Evolutionary conservation across 2,888 invertebrate genomes (phyloP).

Genomic region (Dryomyza anilis): DNA sequence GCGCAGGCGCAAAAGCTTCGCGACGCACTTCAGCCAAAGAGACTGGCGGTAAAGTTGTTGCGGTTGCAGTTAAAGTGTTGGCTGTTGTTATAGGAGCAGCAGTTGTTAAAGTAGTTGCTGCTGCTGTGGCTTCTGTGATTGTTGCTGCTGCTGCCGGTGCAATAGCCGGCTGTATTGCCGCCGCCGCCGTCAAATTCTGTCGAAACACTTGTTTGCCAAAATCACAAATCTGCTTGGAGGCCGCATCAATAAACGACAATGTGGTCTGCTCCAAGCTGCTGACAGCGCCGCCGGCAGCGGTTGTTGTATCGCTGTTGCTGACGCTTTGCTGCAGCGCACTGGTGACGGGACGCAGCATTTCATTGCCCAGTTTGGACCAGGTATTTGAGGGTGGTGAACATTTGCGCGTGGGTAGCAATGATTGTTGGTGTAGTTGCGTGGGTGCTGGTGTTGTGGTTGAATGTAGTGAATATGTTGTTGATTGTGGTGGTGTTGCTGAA

Average conservation of each 20-base stretch:
- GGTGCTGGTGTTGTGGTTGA: constrained; percentile 24
- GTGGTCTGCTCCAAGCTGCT: constrained; percentile 41
- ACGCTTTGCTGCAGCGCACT: constrained; percentile 28
- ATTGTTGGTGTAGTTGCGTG: constrained; percentile 26
- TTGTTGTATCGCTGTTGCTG: constrained; percentile 33
- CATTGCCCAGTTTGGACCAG: constrained; percentile 42
- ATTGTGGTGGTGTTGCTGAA: no score
- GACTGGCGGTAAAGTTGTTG: no score
- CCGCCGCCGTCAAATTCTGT: constrained; percentile 54
- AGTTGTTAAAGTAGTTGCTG: no score
- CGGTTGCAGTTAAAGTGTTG: no score
- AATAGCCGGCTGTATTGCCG: constrained; percentile 36
- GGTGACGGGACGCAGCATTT: constrained; percentile 35
- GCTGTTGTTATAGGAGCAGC: no score
- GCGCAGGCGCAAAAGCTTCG: no score
- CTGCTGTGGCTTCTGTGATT: not conserved
- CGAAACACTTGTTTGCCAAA: constrained; percentile 59
- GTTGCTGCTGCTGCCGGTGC: constrained; percentile 19
- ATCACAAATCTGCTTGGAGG: constrained; percentile 55
- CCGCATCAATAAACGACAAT: constrained; percentile 54
- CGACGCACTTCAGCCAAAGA: no score
- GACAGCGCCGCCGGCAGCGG: no score
- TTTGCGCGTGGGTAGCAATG: constrained; percentile 37
- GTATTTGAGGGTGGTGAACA: constrained; percentile 40
- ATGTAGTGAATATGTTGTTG: no score